These are phyloP conservation scores for Chrysochloris asiatica DNA, from an alignment of 2,113 vertebrate species.

Conservation along the genomic window DNA sequence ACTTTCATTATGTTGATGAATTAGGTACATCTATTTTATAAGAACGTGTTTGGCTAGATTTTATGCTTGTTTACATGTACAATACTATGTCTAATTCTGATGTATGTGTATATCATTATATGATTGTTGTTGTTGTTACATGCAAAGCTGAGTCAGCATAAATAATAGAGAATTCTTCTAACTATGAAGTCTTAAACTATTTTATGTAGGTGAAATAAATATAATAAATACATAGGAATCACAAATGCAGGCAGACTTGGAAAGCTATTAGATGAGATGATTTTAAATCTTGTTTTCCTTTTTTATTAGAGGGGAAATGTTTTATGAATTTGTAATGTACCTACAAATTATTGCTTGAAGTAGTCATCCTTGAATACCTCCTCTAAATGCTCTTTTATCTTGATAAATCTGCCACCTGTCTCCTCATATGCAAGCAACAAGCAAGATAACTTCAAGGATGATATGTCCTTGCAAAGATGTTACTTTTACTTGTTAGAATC, in stretches of 20 bases:
- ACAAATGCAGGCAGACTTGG: conserved; percentile 40
- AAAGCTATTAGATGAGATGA: conserved; percentile 46
- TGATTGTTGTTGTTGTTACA: too few relatives aligned
- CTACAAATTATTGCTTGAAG: conserved; percentile 42
- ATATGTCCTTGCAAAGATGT: conserved; percentile 7
- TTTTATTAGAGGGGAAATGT: conserved; percentile 63
- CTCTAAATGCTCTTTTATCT: neutral
- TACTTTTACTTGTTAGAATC: neutral
- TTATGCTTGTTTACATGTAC: neutral
- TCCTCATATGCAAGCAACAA: conserved; percentile 28
- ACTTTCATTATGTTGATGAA: neutral
- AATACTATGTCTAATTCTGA: conserved; percentile 3
- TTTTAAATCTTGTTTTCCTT: conserved; percentile 48
- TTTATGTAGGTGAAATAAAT: conserved; percentile 40
- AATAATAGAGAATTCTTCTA: too few relatives aligned
- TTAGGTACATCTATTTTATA: conserved; percentile 31
- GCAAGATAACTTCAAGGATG: conserved; percentile 50
- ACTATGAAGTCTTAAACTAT: conserved; percentile 41
- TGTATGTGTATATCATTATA: neutral
- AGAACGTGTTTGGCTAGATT: conserved; percentile 27
- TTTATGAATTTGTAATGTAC: conserved; percentile 61
- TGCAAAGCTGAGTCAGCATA: neutral
- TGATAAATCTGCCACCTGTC: conserved; percentile 33
- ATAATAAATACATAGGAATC: conserved; percentile 43
- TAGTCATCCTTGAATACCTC: conserved; percentile 48